Evolutionary conservation across 1,140 invertebrate species (phyloP), one percentile per base, ranked within the genome.

Genomic region (Caerostris extrusa): DNA sequence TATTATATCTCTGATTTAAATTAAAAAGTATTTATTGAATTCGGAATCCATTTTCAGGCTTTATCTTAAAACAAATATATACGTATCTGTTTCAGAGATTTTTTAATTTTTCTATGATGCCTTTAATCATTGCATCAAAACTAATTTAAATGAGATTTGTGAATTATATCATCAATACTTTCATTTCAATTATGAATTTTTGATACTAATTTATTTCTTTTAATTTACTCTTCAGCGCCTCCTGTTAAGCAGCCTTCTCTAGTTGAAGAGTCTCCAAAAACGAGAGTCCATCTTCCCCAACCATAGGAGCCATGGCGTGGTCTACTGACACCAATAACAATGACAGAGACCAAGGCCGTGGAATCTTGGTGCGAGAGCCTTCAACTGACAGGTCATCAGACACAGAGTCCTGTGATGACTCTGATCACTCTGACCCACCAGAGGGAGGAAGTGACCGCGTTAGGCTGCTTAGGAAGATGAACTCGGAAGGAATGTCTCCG

Each of bases 301-400:
- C 58, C 5, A 50, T 64, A 61, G 90, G 90, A 55, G 90, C 90
- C 3, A 91, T 83, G 77, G 90, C 69, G 3, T 77, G 58, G 71
- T 58, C 90, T 8, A 91, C 90, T n/a, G 90, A 91, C 17, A 81
- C 90, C 12, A 91, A 91, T 3, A 91, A 91, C 58, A 91, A 91
- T 53, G 90, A 91, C 58, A 19, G 90, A 50, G 77, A 50, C 57
- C 90, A 91, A 19, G 56, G 17, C 6, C 34, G 90, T 19, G 56
- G 55, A 14, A 34, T 56, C 3, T 19, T 91, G 8, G 10, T 67
- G 10, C 57, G 56, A 12, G 90, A 91, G 17, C 69, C 90, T 56
- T 64, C 69, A 6, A 81, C 90, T 3, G 90, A 91, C 53, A 58
- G 69, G 17, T 93, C 83, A 7, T 86, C 92, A n/a, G 92, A 89